Base-by-base conservation (phyloP, 2,888 invertebrate genomes). In the Meganola albula region DNA sequence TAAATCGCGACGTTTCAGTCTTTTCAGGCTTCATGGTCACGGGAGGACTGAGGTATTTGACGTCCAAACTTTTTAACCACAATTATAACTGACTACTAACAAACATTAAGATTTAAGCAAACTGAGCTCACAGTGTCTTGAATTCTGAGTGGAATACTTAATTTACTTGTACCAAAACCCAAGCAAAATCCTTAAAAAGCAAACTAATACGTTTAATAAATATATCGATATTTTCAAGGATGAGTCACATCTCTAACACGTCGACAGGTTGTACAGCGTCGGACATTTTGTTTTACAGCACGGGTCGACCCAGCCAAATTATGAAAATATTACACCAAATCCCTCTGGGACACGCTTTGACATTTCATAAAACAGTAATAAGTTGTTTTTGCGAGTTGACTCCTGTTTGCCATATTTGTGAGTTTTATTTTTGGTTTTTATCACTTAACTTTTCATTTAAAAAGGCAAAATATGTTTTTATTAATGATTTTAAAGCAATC, bases 221-320 rank as follows among this genome's bases (percentile, higher is more conserved):
- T 11, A 37, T 33, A 45, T 46, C 53, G 44, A 43, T 34, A 12
- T 10, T 18, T 8, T 16, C 21, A 20, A 7, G 2, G 8, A 20
- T 7, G 3, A 27, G 35, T 41, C 39, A 44, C 68, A 54, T 53
- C 63, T 58, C 67, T 65, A 62, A 31, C 39, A 36, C 38, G 53
- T 58, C 55, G 59, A 64, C 67, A 68, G 66, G 59, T 67, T 64
- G 62, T 59, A 57, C 52, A 58, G 60, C 62, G 55, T 58, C 63
- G 60, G 69, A 69, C 68, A 74, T 74, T 74, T 69, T 74, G 72
- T 74, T 73, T 66, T 65, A 70, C 67, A 67, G 49, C 58, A 43
- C 49, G 53, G 54, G 49, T 56, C 48, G 56, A 54, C 44, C 52
- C 44, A 43, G 42, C 44, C 50, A 46, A 60, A 61, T 60, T 61